phyloP scores from a whole-genome alignment of 2,888 invertebrate species.

The Rotaria sp. region DNA sequence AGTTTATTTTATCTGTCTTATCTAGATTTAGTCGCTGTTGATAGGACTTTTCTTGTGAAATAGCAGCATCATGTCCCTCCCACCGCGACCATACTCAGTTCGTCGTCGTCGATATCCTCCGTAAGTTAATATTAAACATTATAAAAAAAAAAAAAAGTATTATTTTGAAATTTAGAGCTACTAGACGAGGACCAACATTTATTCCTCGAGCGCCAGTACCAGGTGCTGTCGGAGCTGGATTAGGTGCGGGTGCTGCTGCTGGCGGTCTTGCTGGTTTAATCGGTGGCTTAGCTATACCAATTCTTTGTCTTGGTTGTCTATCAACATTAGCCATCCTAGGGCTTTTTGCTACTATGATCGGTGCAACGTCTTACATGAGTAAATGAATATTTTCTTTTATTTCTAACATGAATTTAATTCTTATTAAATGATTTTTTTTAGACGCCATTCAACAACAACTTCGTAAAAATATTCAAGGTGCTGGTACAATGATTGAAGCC shows the following conservation, averaged over 20 bases:
- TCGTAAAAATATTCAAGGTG: not conserved
- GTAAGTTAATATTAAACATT: not conserved
- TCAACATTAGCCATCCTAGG: not conserved
- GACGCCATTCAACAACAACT: not conserved
- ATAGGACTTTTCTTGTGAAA: not conserved
- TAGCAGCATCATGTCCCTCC: not conserved
- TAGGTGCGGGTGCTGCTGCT: not conserved
- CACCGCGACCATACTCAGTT: not conserved
- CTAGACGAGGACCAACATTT: slow-evolving; percentile 11
- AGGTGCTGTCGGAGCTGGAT: not conserved
- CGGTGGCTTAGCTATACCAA: not conserved
- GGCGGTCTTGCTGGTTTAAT: not conserved
- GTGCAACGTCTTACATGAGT: slow-evolving; percentile 19
- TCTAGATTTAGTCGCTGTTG: not conserved
- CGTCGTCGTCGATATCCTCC: not conserved
- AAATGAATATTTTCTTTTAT: not conserved
- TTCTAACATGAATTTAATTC: too few species aligned
- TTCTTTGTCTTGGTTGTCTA: slow-evolving; percentile 19
- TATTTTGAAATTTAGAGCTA: not conserved
- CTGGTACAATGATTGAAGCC: not conserved
- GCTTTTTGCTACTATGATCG: not conserved
- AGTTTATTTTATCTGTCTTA: not conserved
- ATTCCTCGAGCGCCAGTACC: not conserved
- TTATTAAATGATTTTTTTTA: not conserved
- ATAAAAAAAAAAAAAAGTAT: not conserved